A percentile compares a stretch with the other conserved stretches of the same genome.
Evolutionary conservation across 2,888 invertebrate species (phyloP).

Genomic region (Plemyria rubiginata): DNA sequence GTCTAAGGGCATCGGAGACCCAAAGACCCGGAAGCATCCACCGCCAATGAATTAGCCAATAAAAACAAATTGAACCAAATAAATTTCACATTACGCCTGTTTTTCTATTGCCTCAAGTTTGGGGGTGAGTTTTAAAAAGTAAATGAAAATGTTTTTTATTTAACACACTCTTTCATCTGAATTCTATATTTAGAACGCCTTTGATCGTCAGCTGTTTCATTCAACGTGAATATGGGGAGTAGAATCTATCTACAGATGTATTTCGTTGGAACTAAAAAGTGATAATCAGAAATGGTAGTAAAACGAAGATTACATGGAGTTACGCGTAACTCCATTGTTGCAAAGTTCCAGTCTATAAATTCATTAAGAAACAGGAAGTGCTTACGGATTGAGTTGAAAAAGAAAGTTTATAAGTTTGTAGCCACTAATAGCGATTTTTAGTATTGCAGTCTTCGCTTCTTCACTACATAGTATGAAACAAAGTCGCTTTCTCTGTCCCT

Average conservation of each 20-base stretch:
- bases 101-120: slow-evolving; percentile 63
- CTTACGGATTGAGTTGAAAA: slow-evolving; percentile 48
- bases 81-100: slow-evolving; percentile 75
- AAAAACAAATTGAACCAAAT: slow-evolving; percentile 82
- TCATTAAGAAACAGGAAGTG: slow-evolving; percentile 56
- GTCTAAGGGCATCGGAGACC: slow-evolving; percentile 30
- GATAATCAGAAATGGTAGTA: background rate
- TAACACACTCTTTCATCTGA: slow-evolving; percentile 20
- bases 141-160: slow-evolving; percentile 38
- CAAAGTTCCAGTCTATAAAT: slow-evolving; percentile 50
- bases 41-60: slow-evolving; percentile 81
- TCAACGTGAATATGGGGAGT: background rate
- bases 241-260: background rate
- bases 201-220: background rate
- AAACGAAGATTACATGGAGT: background rate
- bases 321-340: slow-evolving; percentile 39
- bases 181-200: slow-evolving; percentile 11
- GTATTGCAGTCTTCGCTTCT: slow-evolving; percentile 8
- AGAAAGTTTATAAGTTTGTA: slow-evolving; percentile 52
- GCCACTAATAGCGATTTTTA: slow-evolving; percentile 53
- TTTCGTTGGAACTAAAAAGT: background rate
- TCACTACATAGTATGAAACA: too few species aligned
- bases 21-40: slow-evolving; percentile 59
- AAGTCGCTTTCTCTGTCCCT: too few species aligned
- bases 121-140: slow-evolving; percentile 46